phyloP scores from a whole-genome alignment of 2,888 invertebrate species.

The Enoplolaimus lenunculus region DNA sequence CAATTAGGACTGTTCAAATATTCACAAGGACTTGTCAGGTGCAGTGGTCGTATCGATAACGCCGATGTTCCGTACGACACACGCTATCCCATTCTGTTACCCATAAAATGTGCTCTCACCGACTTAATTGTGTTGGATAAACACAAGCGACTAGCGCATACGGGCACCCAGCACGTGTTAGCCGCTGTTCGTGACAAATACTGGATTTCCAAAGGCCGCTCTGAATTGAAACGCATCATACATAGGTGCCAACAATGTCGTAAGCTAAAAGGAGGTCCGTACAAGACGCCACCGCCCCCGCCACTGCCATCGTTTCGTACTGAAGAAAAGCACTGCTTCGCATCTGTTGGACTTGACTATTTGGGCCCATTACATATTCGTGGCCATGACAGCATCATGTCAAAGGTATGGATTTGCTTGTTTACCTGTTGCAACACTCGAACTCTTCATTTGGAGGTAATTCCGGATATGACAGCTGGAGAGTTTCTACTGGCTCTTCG shows the following conservation, averaged over 20 bases:
- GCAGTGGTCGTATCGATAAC: background rate
- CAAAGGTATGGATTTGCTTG: background rate
- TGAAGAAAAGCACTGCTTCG: background rate
- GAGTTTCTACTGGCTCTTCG: background rate
- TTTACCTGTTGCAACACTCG: background rate
- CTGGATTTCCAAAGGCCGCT: background rate
- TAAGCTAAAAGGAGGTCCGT: background rate
- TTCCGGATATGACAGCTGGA: background rate
- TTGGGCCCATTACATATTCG: background rate
- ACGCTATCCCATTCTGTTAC: background rate
- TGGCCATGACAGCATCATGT: background rate
- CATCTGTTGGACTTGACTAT: background rate
- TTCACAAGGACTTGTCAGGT: background rate
- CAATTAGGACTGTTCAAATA: background rate
- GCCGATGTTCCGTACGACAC: background rate
- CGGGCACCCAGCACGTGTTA: background rate
- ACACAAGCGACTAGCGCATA: background rate
- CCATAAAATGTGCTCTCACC: background rate
- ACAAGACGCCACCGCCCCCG: background rate
- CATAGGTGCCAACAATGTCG: background rate
- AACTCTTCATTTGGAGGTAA: background rate
- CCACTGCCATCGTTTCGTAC: background rate
- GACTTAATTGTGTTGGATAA: background rate
- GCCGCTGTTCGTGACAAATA: background rate
- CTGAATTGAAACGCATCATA: background rate